These are phyloP conservation scores for Batillaria attramentaria DNA, from an alignment of 1,140 invertebrate species.

Conservation along the genomic window DNA sequence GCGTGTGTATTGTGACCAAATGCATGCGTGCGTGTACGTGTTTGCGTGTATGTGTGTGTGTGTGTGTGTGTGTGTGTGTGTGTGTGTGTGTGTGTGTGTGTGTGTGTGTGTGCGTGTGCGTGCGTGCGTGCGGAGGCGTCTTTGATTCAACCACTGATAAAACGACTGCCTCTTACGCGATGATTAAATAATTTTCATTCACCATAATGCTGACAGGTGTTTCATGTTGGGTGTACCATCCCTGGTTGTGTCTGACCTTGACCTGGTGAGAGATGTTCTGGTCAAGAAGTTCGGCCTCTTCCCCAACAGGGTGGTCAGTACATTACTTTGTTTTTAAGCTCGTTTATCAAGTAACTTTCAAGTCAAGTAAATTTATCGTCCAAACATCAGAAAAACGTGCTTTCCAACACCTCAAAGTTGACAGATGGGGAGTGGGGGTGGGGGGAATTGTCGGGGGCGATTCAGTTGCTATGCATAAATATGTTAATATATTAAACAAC, in stretches of 20 bases:
- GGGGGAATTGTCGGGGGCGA: no score
- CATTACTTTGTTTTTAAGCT: no score
- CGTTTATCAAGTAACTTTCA: not conserved
- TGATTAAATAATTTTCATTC: not conserved
- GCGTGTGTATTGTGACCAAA: not conserved
- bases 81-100: not conserved
- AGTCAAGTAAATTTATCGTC: not conserved
- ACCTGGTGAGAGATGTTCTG: not conserved
- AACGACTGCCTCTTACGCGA: not conserved
- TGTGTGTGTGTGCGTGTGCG: not conserved
- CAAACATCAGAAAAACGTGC: not conserved
- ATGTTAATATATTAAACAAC: not conserved
- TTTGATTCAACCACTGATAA: not conserved
- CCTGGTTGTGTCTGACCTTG: no score
- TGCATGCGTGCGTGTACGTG: not conserved
- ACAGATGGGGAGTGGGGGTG: no score
- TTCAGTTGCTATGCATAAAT: not conserved
- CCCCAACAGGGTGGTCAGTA: not conserved
- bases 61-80: not conserved
- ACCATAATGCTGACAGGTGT: not conserved
- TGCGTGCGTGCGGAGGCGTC: not conserved
- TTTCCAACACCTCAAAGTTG: no score
- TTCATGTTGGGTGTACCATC: no score
- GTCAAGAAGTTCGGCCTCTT: not conserved
- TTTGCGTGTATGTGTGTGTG: not conserved